Base-by-base conservation (phyloP, 2,797 vertebrate species). In the Cuniculus paca region DNA sequence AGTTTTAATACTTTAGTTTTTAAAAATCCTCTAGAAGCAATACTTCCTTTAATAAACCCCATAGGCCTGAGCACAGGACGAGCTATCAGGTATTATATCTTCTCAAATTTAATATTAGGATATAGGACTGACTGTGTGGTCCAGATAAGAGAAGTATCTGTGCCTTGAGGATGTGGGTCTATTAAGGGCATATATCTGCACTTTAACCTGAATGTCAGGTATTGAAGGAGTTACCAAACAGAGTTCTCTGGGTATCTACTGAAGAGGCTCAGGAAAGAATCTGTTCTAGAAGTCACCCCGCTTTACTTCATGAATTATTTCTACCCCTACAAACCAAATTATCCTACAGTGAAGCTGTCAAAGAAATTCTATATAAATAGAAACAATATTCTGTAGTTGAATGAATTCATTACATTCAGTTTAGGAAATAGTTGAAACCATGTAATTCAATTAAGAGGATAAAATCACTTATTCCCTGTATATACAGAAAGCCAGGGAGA, bases 241-340 rank as follows among this genome's bases (percentile, higher is more conserved):
- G 88, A 52, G 11, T 31, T 16, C 2, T 70, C 2, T 87, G n/a
- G 11, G 17, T 83, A 11, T 75, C 36, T 83, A 82, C 54, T 12
- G 34, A 91, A 93, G 50, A 88, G 52, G 42, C 60, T 90, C 39
- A 88, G 22, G 52, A 80, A 31, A 22, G 31, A 89, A 72, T 90
- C 87, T 80, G n/a, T 70, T 91, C 52, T 70, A 70, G 75, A 83
- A 91, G 83, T 65, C 26, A 48, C 68, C n/a, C 36, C 13, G 11
- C 50, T 90, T 96, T 91, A 45, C 36, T 95, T 83, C 63, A 85
- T 52, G 45, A 85, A 79, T 92, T 94, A 94, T 90, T 84, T 94
- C 90, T 87, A 80, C 56, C 36, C 81, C 61, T 75, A 81, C 75
- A 93, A 93, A 92, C 45, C 70, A 90, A 48, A 78, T 91, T 94